Evolutionary conservation across 2,888 invertebrate genomes (phyloP).

Genomic region (Saturnia pavonia): DNA sequence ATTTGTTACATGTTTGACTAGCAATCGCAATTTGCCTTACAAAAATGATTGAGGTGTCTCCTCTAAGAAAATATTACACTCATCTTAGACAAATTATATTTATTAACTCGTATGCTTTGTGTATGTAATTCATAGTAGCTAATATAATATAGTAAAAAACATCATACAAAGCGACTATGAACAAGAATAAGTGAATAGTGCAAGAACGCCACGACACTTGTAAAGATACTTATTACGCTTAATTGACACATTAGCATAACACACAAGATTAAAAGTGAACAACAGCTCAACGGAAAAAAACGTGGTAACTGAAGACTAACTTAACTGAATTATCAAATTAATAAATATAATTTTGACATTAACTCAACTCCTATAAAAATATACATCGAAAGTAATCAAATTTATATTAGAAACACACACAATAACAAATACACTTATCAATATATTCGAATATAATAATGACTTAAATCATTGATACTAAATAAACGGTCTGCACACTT

Average conservation of each 20-base stretch:
- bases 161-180: conserved; percentile 11
- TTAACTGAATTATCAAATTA: neutral
- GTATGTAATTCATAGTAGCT: neutral
- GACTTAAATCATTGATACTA: neutral
- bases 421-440: neutral
- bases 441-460: neutral
- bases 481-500: neutral
- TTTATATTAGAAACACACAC: neutral
- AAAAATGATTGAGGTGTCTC: neutral
- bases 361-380: neutral
- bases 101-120: neutral
- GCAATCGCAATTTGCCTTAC: neutral
- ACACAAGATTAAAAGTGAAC: conserved; percentile 40
- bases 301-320: neutral
- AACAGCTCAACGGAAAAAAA: neutral
- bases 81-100: neutral
- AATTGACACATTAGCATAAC: conserved; percentile 71
- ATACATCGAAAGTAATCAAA: too few species aligned
- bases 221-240: conserved; percentile 37
- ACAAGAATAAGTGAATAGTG: conserved; percentile 32
- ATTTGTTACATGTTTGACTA: neutral
- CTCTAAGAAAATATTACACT: neutral
- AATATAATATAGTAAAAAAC: neutral
- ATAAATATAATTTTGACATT: neutral
- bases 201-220: conserved; percentile 45